These are phyloP conservation scores for Drosophila infuscata DNA, from an alignment of 2,888 invertebrate genomes.

Conservation along the genomic window DNA sequence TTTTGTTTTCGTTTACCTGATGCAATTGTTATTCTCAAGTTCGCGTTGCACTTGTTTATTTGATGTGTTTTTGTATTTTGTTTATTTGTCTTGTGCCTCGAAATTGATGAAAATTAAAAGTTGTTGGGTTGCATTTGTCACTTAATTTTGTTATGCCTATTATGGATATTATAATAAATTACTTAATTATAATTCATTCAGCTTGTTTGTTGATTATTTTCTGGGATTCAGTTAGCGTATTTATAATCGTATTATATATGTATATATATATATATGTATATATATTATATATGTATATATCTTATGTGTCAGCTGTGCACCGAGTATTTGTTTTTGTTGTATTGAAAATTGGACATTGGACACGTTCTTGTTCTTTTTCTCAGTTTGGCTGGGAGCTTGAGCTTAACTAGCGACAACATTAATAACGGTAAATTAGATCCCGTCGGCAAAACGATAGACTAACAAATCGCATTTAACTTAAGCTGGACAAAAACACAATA, in stretches of 20 bases:
- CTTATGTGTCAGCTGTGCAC: constrained; percentile 48
- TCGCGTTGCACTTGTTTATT: constrained; percentile 31
- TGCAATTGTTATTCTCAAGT: constrained; percentile 28
- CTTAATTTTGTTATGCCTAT: constrained; percentile 14
- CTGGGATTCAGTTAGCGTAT: background rate
- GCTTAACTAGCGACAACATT: constrained; percentile 60
- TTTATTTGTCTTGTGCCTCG: background rate
- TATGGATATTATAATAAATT: constrained; percentile 1
- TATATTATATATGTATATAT: background rate
- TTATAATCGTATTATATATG: background rate
- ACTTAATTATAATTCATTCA: constrained; percentile 17
- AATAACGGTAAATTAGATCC: constrained; percentile 57
- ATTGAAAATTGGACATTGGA: background rate
- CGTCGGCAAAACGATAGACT: constrained; percentile 26
- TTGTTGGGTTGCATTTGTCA: constrained; percentile 18
- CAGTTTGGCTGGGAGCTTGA: constrained; percentile 29
- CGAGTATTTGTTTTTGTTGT: constrained; percentile 33
- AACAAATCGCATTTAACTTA: constrained; percentile 34
- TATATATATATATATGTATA: background rate
- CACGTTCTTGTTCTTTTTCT: constrained; percentile 47
- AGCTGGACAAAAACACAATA: constrained; percentile 6
- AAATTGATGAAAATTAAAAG: background rate
- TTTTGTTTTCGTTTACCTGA: constrained; percentile 14
- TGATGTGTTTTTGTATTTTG: constrained; percentile 8
- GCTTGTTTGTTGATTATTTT: constrained; percentile 11